Conservation (phyloP, 2,888 invertebrate species). For the Formica aserva region DNA sequence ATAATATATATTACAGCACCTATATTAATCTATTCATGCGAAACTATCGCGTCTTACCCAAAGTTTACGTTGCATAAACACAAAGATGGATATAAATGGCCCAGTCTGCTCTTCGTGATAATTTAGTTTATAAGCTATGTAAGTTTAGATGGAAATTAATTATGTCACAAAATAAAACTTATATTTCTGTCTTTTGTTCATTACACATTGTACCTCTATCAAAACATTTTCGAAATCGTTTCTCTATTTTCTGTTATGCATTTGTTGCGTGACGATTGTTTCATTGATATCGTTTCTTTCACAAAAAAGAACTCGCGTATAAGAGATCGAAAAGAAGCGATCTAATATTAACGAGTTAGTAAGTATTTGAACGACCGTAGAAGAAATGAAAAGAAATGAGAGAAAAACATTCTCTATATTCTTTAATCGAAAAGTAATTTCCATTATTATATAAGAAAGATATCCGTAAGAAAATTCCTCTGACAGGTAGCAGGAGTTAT, state of each 20-base stretch:
- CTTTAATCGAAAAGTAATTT: background rate
- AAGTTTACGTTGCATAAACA: background rate
- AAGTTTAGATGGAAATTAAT: conserved; percentile 20
- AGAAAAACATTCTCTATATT: background rate
- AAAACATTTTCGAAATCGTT: too few relatives aligned
- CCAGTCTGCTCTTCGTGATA: background rate
- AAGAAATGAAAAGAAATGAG: background rate
- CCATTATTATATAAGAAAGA: background rate
- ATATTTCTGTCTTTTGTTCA: background rate
- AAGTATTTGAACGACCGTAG: background rate
- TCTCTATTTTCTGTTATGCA: background rate
- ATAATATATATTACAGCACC: background rate
- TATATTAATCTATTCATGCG: conserved; percentile 17
- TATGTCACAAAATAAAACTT: background rate
- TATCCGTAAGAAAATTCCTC: background rate
- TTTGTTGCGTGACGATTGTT: background rate
- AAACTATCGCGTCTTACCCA: background rate
- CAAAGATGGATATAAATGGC: background rate
- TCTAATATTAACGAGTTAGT: background rate
- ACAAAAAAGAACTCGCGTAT: background rate
- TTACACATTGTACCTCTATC: too few relatives aligned
- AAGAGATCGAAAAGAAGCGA: background rate
- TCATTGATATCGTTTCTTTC: background rate
- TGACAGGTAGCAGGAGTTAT: background rate
- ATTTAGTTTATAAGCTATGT: conserved; percentile 12